Conservation (phyloP, 92 coral and sea anemone genomes). For the Epizoanthus ramosus region DNA sequence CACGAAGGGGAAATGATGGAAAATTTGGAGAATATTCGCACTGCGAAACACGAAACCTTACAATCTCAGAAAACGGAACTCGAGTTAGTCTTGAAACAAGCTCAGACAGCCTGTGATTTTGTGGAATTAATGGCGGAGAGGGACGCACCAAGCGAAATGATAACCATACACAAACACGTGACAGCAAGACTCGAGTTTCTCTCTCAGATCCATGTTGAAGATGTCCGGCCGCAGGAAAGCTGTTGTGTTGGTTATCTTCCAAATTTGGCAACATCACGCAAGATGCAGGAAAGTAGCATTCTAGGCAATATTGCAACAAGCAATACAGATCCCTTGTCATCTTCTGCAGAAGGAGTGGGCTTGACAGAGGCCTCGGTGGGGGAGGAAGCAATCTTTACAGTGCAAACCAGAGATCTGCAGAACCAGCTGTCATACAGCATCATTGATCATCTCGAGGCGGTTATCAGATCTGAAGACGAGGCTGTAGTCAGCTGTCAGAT, state of each 20-base stretch:
- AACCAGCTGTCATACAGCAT: slow-evolving; percentile 76
- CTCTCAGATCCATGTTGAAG: slow-evolving; percentile 55
- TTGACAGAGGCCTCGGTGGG: slow-evolving; percentile 74
- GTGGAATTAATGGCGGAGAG: slow-evolving; percentile 62
- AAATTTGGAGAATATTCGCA: slow-evolving; percentile 68
- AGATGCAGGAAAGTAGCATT: slow-evolving; percentile 59
- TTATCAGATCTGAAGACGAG: slow-evolving; percentile 51
- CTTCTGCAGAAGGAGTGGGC: slow-evolving; percentile 74
- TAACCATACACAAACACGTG: slow-evolving; percentile 60
- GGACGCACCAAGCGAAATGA: slow-evolving; percentile 71
- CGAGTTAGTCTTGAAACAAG: slow-evolving; percentile 58
- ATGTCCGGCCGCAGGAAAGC: slow-evolving; percentile 76
- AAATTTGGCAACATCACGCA: slow-evolving; percentile 70
- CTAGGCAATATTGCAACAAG: slow-evolving; percentile 80
- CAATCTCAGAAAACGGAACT: slow-evolving; percentile 59
- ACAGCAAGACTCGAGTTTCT: slow-evolving; percentile 64
- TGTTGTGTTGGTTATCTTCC: slow-evolving; percentile 78
- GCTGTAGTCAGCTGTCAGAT: slow-evolving; percentile 43
- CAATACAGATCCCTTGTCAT: slow-evolving; percentile 74
- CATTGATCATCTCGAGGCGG: slow-evolving; percentile 65
- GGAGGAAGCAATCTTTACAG: slow-evolving; percentile 74
- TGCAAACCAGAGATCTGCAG: slow-evolving; percentile 75
- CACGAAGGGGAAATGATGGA: slow-evolving; percentile 78
- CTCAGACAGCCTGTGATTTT: slow-evolving; percentile 64
- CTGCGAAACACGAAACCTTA: slow-evolving; percentile 70